Percentiles rank a stretch among this genome's conserved stretches.
These are phyloP conservation scores for Berghia stephanieae DNA, from an alignment of 1,140 invertebrate genomes.

Conservation along the genomic window DNA sequence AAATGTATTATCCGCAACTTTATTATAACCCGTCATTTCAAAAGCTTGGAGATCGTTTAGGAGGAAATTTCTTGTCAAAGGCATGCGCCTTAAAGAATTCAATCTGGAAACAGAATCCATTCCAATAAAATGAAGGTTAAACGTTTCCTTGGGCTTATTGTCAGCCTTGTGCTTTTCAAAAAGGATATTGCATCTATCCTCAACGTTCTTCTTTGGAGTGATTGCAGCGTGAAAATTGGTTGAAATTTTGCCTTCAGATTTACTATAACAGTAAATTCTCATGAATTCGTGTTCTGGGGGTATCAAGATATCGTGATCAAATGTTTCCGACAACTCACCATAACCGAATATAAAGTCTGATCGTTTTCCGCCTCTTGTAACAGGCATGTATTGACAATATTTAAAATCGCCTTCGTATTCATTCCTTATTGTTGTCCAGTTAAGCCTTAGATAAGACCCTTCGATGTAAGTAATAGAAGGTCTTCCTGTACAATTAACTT, in stretches of 20 bases:
- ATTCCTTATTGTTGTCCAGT: constrained; percentile 45
- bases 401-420: constrained; percentile 53
- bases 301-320: constrained; percentile 39
- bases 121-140: constrained; percentile 80
- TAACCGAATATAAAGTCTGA: constrained; percentile 38
- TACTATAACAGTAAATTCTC: constrained; percentile 53
- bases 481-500: constrained; percentile 71
- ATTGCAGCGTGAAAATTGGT: constrained; percentile 66
- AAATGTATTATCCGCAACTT: constrained; percentile 66
- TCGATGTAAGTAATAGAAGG: constrained; percentile 65
- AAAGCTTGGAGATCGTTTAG: constrained; percentile 52
- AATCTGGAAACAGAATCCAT: constrained; percentile 86
- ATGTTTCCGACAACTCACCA: constrained; percentile 22
- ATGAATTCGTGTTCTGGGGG: constrained; percentile 53
- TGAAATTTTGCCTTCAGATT: constrained; percentile 53
- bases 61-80: constrained; percentile 74
- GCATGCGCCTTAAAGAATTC: constrained; percentile 85
- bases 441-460: constrained; percentile 51
- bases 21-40: constrained; percentile 63
- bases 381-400: constrained; percentile 58
- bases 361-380: constrained; percentile 48
- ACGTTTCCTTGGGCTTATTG: constrained; percentile 40
- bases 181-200: constrained; percentile 45
- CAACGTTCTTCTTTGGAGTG: constrained; percentile 62
- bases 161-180: constrained; percentile 40